These are phyloP conservation scores for Protobothrops flavoviridis DNA, from an alignment of 2,113 vertebrate species.

Conservation along the genomic window DNA sequence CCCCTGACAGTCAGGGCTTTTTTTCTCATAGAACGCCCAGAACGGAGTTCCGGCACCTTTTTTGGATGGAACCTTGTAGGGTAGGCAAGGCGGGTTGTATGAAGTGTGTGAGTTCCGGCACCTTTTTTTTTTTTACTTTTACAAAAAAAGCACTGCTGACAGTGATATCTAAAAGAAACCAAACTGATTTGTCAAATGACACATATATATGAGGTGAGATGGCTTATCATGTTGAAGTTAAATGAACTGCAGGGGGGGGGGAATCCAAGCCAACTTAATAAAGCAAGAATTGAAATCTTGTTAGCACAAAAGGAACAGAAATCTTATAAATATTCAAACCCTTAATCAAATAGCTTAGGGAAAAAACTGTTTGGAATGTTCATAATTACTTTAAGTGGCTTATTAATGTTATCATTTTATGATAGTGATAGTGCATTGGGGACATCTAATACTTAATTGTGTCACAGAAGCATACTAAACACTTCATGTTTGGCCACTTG, in stretches of 20 bases:
- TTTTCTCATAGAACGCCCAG: too few relatives aligned
- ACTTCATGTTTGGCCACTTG: neutral
- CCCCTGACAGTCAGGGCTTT: too few relatives aligned
- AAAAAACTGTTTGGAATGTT: constrained; percentile 9
- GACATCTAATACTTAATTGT: neutral
- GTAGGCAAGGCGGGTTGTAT: too few relatives aligned
- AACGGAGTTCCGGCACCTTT: too few relatives aligned
- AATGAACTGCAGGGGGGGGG: neutral
- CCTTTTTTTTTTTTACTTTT: too few relatives aligned
- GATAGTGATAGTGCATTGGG: neutral
- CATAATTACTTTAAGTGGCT: neutral
- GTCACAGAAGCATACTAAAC: neutral
- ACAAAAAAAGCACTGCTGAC: neutral
- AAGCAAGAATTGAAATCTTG: neutral
- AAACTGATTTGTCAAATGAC: neutral
- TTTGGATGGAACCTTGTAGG: too few relatives aligned
- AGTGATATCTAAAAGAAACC: neutral
- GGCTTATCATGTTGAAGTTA: neutral
- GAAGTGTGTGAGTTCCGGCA: too few relatives aligned
- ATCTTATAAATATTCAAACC: neutral
- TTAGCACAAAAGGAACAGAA: neutral
- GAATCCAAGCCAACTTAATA: neutral
- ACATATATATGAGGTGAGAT: neutral
- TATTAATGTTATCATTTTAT: neutral
- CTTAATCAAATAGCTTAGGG: neutral